Percentiles rank a stretch among this genome's conserved stretches.
Evolutionary conservation across 2,888 invertebrate species (phyloP).

Genomic region (Tricholauxania praeusta): DNA sequence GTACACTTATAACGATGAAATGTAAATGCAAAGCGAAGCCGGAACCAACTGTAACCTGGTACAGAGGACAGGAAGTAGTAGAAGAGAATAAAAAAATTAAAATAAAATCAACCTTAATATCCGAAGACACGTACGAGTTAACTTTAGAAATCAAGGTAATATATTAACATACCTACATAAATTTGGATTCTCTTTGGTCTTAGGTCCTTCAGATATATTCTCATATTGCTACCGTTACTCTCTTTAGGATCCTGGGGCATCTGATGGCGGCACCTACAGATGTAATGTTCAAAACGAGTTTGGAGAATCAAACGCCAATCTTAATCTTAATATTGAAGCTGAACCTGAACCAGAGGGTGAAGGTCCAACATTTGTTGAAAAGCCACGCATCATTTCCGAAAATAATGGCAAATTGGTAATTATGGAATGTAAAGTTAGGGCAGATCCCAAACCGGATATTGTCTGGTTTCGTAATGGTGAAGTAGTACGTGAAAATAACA

Average conservation of each 20-base stretch:
- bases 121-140: slow-evolving; percentile 89
- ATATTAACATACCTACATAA: background rate
- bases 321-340: slow-evolving; percentile 97
- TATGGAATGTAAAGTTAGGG: slow-evolving; percentile 88
- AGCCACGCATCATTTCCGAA: slow-evolving; percentile 88
- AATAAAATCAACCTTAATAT: slow-evolving; percentile 81
- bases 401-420: slow-evolving; percentile 85
- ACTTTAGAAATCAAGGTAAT: slow-evolving; percentile 81
- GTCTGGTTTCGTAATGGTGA: slow-evolving; percentile 86
- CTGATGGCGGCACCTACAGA: slow-evolving; percentile 89
- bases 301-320: slow-evolving; percentile 96
- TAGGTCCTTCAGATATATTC: too few species aligned
- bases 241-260: slow-evolving; percentile 79
- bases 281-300: slow-evolving; percentile 96
- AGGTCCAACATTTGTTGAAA: slow-evolving; percentile 94
- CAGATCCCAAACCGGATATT: slow-evolving; percentile 85
- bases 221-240: background rate
- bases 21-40: slow-evolving; percentile 96
- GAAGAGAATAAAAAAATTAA: slow-evolving; percentile 87
- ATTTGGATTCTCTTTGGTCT: too few species aligned
- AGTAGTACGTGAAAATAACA: slow-evolving; percentile 83
- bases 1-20: slow-evolving; percentile 96
- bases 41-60: slow-evolving; percentile 95
- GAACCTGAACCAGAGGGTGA: slow-evolving; percentile 94
- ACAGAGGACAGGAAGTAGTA: slow-evolving; percentile 87